Evolutionary conservation across 2,888 invertebrate genomes (phyloP), one percentile per base, ranked within the genome.

Genomic region (Thyatira batis): DNA sequence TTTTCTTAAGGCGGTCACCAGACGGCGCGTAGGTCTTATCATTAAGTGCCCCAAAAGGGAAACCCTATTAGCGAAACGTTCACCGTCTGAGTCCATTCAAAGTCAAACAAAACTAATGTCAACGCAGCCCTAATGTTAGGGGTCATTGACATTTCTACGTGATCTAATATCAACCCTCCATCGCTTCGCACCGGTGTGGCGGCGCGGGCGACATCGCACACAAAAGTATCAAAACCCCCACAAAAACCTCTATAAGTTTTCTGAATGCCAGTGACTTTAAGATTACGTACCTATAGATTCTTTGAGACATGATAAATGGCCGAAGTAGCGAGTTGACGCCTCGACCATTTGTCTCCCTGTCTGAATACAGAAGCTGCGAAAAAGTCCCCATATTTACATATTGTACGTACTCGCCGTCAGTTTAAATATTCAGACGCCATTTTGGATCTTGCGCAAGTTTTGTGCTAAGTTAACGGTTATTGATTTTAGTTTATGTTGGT

Each of bases 341-440:
- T 57, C 62, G 52, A 73, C 78, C 83, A 80, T 85, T 85, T 84
- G 82, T 85, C 83, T 84, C 72, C 63, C 61, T 63, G 62, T 55
- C 60, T 55, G 67, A 72, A 73, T 62, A 65, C 67, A 73, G 68
- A 61, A 62, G 58, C 56, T 62, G 63, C 66, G 75, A 79, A 84
- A 82, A 84, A 80, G 71, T 75, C 71, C 63, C 46, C 48, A 60
- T 78, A 83, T 85, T 85, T 83, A 82, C 85, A 85, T 85, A 84
- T 78, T 73, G 71, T 62, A 64, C 57, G 53, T 57, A 65, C 60
- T 49, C 13, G 17, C n/a, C n/a, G 17, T 1, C 55, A 59, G 46
- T 58, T 60, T 60, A 58, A 58, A 61, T 57, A 58, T 55, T 50
- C 61, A 49, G 55, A 49, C 58, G 59, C 62, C 57, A 58, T 63